Evolutionary conservation across 2,888 invertebrate species (phyloP), one percentile per base, ranked within the genome.

Genomic region (Chelonus formosanus): DNA sequence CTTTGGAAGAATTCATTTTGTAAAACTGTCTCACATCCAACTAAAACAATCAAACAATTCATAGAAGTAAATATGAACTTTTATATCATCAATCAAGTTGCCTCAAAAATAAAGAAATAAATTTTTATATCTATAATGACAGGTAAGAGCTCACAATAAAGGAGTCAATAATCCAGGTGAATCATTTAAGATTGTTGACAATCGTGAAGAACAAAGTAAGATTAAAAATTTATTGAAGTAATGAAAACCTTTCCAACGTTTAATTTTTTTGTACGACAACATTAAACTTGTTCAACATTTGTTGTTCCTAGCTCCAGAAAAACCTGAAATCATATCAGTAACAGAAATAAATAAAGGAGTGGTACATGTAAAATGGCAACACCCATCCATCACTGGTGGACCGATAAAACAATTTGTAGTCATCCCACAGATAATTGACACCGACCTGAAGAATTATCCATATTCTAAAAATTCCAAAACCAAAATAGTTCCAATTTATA

Each of bases 71-170:
- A 20, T 20, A 20, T 20, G 20, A 20, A 20, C 20, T 20, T 20
- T 20, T 20, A 1, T 20, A 20, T 20, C 2, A 1, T 1, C 1
- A 20, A 20, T 20, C 20, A 20, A 20, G 20, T 20, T 20, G 20
- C 20, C 20, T 20, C 20, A 20, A 20, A 20, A 20, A 45, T 7
- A 6, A 3, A 50, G 55, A 36, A 32, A 32, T 45, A 60, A 66
- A 62, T 7, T 55, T 20, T 20, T 20, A 20, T 20, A 20, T 20
- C 20, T 20, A 20, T 20, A 1, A 1, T 20, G 20, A 20, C 2
- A 78, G 77, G 71, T 78, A 7, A 61, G 34, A 1, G 75, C 72
- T 0, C 44, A 67, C n/a, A 78, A 78, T 44, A 47, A 55, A 6
- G 67, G 71, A 36, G 74, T 76, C 4, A 47, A 68, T 3, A 55